Evolutionary conservation across 2,888 invertebrate species (phyloP).

Genomic region (Dynastes maya): DNA sequence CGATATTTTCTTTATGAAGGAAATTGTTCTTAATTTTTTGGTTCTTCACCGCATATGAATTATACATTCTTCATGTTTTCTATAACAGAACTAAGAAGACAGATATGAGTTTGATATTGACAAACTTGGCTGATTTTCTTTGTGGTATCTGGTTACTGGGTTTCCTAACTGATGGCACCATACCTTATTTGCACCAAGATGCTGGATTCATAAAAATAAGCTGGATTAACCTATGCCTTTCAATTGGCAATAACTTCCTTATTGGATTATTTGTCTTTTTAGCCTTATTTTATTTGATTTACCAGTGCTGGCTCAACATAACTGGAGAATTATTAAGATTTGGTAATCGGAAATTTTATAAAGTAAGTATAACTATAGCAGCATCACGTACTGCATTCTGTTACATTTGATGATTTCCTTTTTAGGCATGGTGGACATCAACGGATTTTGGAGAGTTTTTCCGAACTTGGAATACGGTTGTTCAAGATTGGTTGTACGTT

Average conservation of each 20-base stretch:
- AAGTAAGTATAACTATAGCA: conserved; percentile 67
- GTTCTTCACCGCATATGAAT: not conserved
- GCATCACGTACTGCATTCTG: not conserved
- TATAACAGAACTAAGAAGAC: conserved; percentile 79
- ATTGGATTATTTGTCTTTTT: conserved; percentile 78
- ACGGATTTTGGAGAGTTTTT: conserved; percentile 86
- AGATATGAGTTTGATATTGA: conserved; percentile 82
- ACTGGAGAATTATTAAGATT: conserved; percentile 92
- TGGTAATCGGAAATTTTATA: conserved; percentile 88
- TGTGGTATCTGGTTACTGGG: conserved; percentile 87
- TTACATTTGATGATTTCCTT: conserved; percentile 70
- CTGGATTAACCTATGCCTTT: conserved; percentile 73
- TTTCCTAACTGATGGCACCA: conserved; percentile 86
- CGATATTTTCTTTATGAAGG: no score
- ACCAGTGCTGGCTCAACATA: conserved; percentile 94
- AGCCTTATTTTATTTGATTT: conserved; percentile 82
- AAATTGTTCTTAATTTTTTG: not conserved
- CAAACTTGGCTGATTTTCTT: conserved; percentile 82
- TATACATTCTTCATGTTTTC: not conserved
- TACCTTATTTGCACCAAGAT: conserved; percentile 80
- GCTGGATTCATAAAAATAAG: conserved; percentile 72
- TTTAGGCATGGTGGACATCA: conserved; percentile 95
- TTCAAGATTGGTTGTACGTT: conserved; percentile 94
- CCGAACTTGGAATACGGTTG: conserved; percentile 96
- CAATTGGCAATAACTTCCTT: conserved; percentile 82